Evolutionary conservation across 2,888 invertebrate species (phyloP), one percentile per base, ranked within the genome.

Genomic region (Phragmatobia fuliginosa): DNA sequence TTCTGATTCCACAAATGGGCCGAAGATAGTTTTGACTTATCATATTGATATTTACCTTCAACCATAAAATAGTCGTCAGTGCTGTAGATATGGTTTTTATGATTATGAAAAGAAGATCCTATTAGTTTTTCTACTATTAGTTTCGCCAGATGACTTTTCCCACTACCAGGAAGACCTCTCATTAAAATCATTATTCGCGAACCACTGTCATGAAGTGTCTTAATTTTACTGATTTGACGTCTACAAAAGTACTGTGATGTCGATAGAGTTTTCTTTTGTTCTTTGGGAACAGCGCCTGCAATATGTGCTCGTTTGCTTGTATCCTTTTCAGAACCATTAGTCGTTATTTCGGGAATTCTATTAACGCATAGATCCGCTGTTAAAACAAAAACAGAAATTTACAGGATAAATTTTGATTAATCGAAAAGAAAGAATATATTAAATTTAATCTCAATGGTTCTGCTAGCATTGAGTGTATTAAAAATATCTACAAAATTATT

Each of bases 101-200:
- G 87, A 72, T 86, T 78, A 11, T 71, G 63, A 21, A 70, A 25
- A n/a, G 72, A 56, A 33, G 77, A 59, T 28, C 90, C 92, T 72
- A 91, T 70, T 38, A 87, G 89, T 41, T 78, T 75, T 69, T 91
- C 87, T 8, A 96, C 78, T 41, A 97, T 91, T 64, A 92, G 91
- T 79, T 89, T 93, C 0, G 98, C 97, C 71, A 98, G 87, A 79
- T 95, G 95, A 0, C 97, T 95, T 91, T 99, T 99, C 0, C 99
- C 99, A 87, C 97, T 97, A 0, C 99, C 99, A 0, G 98, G 97
- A 7, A 96, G 92, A 0, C 99, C 99, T 75, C 99, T 95, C 95
- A 99, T 92, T 2, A 99, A 83, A 21, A 99, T 93, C 85, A 99
- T 86, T 11, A 97, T 94, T 86, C 96, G 96, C 67, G 91, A 93